Conservation (phyloP, 1,140 invertebrate species). For the Tenebrio molitor region DNA sequence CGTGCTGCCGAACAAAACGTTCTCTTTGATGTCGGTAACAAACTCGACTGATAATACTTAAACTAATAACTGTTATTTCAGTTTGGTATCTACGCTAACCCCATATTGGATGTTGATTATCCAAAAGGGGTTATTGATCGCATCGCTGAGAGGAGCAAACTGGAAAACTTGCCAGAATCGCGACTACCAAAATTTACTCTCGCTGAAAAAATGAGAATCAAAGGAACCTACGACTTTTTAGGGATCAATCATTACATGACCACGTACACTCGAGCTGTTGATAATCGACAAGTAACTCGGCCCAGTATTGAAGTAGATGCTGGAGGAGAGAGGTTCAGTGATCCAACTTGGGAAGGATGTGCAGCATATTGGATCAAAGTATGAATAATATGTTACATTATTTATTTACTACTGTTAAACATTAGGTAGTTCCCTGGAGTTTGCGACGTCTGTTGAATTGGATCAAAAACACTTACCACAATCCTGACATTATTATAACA, state of each 20-base stretch:
- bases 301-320: slow-evolving; percentile 36
- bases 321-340: slow-evolving; percentile 26
- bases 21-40: slow-evolving; percentile 61
- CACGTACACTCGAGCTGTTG: slow-evolving; percentile 60
- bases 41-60: neutral
- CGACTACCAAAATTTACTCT: slow-evolving; percentile 73
- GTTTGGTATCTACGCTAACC: slow-evolving; percentile 74
- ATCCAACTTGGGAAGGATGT: slow-evolving; percentile 36
- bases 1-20: slow-evolving; percentile 67
- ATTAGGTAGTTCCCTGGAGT: slow-evolving; percentile 68
- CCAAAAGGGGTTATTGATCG: slow-evolving; percentile 28
- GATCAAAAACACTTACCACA: slow-evolving; percentile 70
- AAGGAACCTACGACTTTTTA: slow-evolving; percentile 23
- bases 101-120: slow-evolving; percentile 69
- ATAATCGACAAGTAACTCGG: neutral
- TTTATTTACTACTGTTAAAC: neutral
- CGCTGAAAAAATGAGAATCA: slow-evolving; percentile 63
- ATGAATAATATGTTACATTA: neutral
- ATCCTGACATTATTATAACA: slow-evolving; percentile 70
- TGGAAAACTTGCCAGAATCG: slow-evolving; percentile 67
- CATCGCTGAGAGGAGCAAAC: slow-evolving; percentile 67
- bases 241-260: slow-evolving; percentile 67
- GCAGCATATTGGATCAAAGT: slow-evolving; percentile 49
- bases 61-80: slow-evolving; percentile 54
- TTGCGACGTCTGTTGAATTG: slow-evolving; percentile 70